These are phyloP conservation scores for Cydia splendana DNA, from an alignment of 1,140 invertebrate genomes.

Conservation along the genomic window DNA sequence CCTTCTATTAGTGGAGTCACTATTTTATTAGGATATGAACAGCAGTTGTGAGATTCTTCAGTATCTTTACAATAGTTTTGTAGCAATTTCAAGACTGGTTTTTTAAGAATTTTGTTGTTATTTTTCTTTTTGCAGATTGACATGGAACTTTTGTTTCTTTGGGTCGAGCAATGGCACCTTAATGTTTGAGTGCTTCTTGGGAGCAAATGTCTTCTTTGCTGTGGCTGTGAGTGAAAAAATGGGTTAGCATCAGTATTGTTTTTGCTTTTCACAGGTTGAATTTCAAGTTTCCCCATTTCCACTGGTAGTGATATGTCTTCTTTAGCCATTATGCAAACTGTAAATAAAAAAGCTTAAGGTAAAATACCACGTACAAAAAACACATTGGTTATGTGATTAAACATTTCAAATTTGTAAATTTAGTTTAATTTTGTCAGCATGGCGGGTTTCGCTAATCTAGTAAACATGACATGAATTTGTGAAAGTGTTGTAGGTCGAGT, in stretches of 20 bases:
- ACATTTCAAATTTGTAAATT: neutral
- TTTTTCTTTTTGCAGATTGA: slow-evolving; percentile 66
- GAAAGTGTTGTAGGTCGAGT: slow-evolving; percentile 8
- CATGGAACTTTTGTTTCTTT: slow-evolving; percentile 54
- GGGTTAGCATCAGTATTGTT: slow-evolving; percentile 58
- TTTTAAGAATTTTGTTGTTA: slow-evolving; percentile 63
- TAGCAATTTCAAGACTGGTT: slow-evolving; percentile 69
- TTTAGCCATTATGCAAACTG: slow-evolving; percentile 60
- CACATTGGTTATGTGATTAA: neutral
- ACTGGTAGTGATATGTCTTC: slow-evolving; percentile 75
- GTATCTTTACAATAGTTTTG: slow-evolving; percentile 44
- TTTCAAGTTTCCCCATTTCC: slow-evolving; percentile 78
- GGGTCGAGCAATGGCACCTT: slow-evolving; percentile 58
- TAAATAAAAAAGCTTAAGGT: slow-evolving; percentile 16
- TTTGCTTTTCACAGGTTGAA: slow-evolving; percentile 66
- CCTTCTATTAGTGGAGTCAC: slow-evolving; percentile 38
- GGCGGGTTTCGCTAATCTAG: too few relatives aligned
- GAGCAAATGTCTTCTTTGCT: slow-evolving; percentile 43
- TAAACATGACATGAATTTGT: slow-evolving; percentile 3
- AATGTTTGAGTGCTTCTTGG: slow-evolving; percentile 42
- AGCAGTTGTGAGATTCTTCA: slow-evolving; percentile 49
- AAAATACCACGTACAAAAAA: neutral
- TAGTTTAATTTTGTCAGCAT: neutral
- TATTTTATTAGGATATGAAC: slow-evolving; percentile 40
- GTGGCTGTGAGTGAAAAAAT: slow-evolving; percentile 49